Conservation (phyloP, 2,797 vertebrate species). For the Bradypodion ventrale region DNA sequence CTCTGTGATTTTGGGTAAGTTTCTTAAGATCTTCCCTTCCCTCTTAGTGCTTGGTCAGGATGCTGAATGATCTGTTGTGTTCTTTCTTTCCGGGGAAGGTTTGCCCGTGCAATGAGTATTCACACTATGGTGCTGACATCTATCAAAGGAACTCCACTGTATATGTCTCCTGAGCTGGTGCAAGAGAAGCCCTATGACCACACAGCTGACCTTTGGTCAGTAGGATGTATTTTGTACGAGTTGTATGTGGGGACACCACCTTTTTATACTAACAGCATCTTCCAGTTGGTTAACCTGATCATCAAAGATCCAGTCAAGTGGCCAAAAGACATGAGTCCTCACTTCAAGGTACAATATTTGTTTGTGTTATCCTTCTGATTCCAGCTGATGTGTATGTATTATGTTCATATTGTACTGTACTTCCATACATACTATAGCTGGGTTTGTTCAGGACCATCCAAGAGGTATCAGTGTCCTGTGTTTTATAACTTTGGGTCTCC, state of each 20-base stretch:
- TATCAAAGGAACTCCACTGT: slow-evolving; percentile 96
- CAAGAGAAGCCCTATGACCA: slow-evolving; percentile 95
- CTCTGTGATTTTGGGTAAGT: slow-evolving; percentile 97
- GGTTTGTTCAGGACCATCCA: not conserved
- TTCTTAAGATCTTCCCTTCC: not conserved
- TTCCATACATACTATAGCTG: no score
- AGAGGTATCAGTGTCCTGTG: not conserved
- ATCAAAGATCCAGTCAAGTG: slow-evolving; percentile 88
- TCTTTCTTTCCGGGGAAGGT: slow-evolving; percentile 74
- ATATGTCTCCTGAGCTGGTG: slow-evolving; percentile 97
- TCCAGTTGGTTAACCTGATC: slow-evolving; percentile 91
- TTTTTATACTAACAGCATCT: slow-evolving; percentile 95
- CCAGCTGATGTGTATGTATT: not conserved
- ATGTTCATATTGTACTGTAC: not conserved
- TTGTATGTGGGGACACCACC: slow-evolving; percentile 93
- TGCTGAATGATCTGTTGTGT: slow-evolving; percentile 1
- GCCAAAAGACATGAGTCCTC: slow-evolving; percentile 85
- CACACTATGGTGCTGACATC: slow-evolving; percentile 96
- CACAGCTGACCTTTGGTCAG: slow-evolving; percentile 94
- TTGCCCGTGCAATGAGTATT: slow-evolving; percentile 95
- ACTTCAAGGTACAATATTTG: slow-evolving; percentile 83
- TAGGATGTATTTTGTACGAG: slow-evolving; percentile 97
- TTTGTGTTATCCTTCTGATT: not conserved
- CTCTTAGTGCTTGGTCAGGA: not conserved
- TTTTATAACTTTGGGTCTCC: not conserved